Base-by-base conservation (phyloP, 2,113 vertebrate species). In the Tringa solitaria region DNA sequence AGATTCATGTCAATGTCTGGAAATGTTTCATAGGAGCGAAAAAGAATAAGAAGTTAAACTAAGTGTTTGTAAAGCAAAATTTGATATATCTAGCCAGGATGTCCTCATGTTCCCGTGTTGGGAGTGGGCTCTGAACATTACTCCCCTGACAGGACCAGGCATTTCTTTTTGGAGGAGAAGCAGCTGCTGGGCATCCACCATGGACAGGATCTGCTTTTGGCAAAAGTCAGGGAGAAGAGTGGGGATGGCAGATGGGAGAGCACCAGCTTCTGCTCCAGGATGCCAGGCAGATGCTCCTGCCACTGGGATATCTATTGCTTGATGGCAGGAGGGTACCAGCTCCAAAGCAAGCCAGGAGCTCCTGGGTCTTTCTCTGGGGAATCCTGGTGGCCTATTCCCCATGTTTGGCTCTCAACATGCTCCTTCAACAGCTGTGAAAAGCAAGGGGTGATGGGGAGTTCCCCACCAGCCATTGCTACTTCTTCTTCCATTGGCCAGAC, bases 61-160 rank as follows among this genome's bases (percentile, higher is more conserved):
- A 53, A 32, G 20, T 32, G 16, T 45, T 69, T 32, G 17, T 19
- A 70, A 78, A 70, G 18, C 28, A 69, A 45, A 54, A 54, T 53
- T 61, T 78, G 56, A 60, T 28, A 22, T 45, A n/a, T 54, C 46
- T 70, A 37, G 61, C 28, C 18, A 54, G 74, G 45, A 78, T 23
- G 28, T 54, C 33, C 37, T n/a, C 41, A 22, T 5, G 14, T n/a
- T 48, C 14, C 43, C 37, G 37, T 32, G 35, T 22, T 41, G 28
- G 45, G 45, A 37, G 33, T 14, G 33, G 16, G 35, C 35, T 59
- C 53, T 68, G 54, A 60, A 45, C 32, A 32, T 77, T 37, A 26
- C 32, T 30, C 7, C 24, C 19, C 22, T 2, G 1, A 23, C 12
- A 76, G 50, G 22, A 56, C 11, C 0, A 2, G 50, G 18, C 17